Conservation (phyloP, 2,113 vertebrate genomes). For the Microcebus lehilahytsara region DNA sequence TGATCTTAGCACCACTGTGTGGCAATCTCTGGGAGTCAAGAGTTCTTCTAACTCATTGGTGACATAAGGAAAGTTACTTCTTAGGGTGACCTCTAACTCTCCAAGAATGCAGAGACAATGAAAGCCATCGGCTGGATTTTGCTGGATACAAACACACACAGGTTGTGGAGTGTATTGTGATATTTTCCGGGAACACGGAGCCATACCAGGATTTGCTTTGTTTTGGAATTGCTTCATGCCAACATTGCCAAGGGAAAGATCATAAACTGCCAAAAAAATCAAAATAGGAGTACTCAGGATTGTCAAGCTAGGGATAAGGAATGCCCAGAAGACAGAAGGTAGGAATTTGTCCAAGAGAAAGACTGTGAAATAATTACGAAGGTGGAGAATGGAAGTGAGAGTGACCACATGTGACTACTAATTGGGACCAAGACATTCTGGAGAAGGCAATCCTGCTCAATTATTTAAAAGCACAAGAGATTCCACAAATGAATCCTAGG, state of each 20-base stretch:
- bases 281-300: background rate
- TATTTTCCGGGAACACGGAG: background rate
- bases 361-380: background rate
- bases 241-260: background rate
- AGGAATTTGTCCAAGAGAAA: background rate
- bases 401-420: background rate
- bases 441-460: background rate
- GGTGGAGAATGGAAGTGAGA: background rate
- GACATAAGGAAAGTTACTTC: background rate
- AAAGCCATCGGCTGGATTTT: background rate
- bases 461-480: conserved; percentile 38
- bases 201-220: background rate
- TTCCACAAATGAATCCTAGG: background rate
- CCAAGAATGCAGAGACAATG: background rate
- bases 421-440: background rate
- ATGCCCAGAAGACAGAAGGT: background rate
- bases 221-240: background rate
- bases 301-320: background rate
- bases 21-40: background rate
- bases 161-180: background rate
- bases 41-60: background rate
- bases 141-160: background rate
- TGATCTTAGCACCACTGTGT: background rate
- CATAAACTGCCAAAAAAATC: background rate
- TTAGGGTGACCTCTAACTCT: background rate